Base-by-base conservation (phyloP, 2,797 vertebrate genomes). In the Harpagifer antarcticus region DNA sequence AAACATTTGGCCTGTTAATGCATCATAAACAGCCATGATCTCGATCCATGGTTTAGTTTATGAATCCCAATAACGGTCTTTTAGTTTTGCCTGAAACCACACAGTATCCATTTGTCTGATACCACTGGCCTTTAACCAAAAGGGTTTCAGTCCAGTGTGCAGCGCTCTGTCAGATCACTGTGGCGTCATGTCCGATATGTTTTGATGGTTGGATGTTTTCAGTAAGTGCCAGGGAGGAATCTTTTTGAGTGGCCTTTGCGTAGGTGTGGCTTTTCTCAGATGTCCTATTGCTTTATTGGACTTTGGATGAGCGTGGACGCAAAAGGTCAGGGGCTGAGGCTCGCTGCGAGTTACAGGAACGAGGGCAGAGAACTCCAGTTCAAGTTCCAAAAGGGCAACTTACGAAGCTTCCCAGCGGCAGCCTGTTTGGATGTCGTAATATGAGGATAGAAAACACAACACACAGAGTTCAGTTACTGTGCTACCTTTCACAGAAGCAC, bases 261-360 rank as follows among this genome's bases (percentile, higher is more conserved):
- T 76, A 68, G 82, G 85, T 81, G 76, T 85, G 74, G 50, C 57
- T 87, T 85, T 89, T 49, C 86, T 84, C 64, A 83, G 82, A 82
- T 83, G 86, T 88, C 84, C 88, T 79, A 72, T 88, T 89, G 86
- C 88, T 89, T 90, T 79, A 65, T 73, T 91, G 86, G 89, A 92
- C 92, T 90, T 88, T 89, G 86, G 78, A 77, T 82, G 59, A 14
- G 77, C 16, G 56, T 17, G 59, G 82, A 88, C 87, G 86, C 81
- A 85, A 86, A 89, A 90, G 93, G 92, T 88, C 84, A 83, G 77
- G 70, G 88, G 82, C 86, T 70, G 78, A 86, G 84, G 90, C 92
- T 90, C 86, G 83, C 71, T 61, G 76, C 13, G 23, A 74, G 89
- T 91, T 86, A 80, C 73, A 63, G 77, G 73, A 71, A 68, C 65